A percentile compares a stretch with the other conserved stretches of the same genome.
These are phyloP conservation scores for Ammodytes dubius DNA, from an alignment of 2,113 vertebrate species.

Conservation along the genomic window DNA sequence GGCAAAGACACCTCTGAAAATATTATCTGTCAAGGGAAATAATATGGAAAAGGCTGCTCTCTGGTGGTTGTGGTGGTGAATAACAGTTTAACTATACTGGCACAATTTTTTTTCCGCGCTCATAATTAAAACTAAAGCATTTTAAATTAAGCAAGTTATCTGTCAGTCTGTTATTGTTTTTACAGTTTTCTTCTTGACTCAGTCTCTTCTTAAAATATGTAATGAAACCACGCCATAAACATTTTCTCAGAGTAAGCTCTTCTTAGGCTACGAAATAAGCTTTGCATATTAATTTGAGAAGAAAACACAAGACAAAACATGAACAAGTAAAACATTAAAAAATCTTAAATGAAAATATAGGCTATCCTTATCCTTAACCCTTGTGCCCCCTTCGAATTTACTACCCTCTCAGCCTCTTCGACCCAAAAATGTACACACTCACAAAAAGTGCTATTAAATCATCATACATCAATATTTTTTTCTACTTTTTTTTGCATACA, in stretches of 20 bases:
- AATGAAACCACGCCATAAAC: neutral
- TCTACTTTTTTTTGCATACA: too few species aligned
- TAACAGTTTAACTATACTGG: slow-evolving; percentile 14
- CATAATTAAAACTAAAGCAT: neutral
- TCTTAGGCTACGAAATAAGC: neutral
- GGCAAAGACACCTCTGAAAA: neutral
- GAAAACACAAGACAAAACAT: slow-evolving; percentile 19
- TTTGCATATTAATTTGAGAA: slow-evolving; percentile 25
- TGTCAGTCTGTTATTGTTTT: neutral
- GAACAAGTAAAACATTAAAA: slow-evolving; percentile 1
- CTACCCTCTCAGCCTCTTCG: too few species aligned
- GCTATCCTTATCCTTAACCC: too few species aligned
- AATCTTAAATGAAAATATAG: neutral
- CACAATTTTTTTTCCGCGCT: neutral
- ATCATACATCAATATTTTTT: too few species aligned
- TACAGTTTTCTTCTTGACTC: neutral
- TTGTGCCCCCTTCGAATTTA: too few species aligned
- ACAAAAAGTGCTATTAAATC: too few species aligned
- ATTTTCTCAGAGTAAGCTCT: neutral
- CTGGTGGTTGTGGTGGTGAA: slow-evolving; percentile 51
- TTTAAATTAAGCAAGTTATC: neutral
- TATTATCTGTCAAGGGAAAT: neutral
- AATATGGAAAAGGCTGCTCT: slow-evolving; percentile 48
- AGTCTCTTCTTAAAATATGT: slow-evolving; percentile 24
- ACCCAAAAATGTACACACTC: too few species aligned